These are phyloP conservation scores for Agrilus planipennis DNA, from an alignment of 1,140 invertebrate species.

Conservation along the genomic window DNA sequence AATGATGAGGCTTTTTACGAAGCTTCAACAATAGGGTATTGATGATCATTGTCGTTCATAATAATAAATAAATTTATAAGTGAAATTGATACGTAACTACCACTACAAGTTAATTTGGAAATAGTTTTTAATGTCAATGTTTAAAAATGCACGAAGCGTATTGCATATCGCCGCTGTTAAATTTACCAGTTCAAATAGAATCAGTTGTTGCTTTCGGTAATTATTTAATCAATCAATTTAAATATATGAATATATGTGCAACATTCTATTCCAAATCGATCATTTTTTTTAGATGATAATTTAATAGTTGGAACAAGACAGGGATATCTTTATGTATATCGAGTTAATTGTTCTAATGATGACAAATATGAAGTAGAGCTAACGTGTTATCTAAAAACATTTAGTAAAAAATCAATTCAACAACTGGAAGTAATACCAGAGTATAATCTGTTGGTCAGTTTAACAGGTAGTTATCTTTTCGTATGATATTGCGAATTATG, in stretches of 20 bases:
- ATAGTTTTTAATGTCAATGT: too few species aligned
- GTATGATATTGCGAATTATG: too few species aligned
- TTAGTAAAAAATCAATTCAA: slow-evolving; percentile 86
- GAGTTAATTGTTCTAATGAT: slow-evolving; percentile 47
- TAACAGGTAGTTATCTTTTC: too few species aligned
- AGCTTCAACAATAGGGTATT: too few species aligned
- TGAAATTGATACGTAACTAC: too few species aligned
- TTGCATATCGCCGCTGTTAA: slow-evolving; percentile 63
- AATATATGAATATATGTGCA: slow-evolving; percentile 8
- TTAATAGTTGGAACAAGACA: slow-evolving; percentile 85
- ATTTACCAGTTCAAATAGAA: slow-evolving; percentile 80
- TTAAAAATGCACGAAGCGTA: slow-evolving; percentile 85
- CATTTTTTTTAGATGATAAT: slow-evolving; percentile 64
- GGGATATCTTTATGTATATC: slow-evolving; percentile 87
- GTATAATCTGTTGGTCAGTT: slow-evolving; percentile 71
- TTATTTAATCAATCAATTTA: slow-evolving; percentile 20
- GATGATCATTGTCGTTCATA: too few species aligned
- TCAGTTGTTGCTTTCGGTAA: slow-evolving; percentile 83
- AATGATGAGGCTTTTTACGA: too few species aligned
- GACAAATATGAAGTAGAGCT: slow-evolving; percentile 59
- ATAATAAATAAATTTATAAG: too few species aligned
- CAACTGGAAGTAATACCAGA: slow-evolving; percentile 84
- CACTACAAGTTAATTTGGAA: too few species aligned
- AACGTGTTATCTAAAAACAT: slow-evolving; percentile 79
- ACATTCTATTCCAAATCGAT: slow-evolving; percentile 12